Base-by-base conservation (phyloP, 2,797 vertebrate genomes). In the Tinamus major region DNA sequence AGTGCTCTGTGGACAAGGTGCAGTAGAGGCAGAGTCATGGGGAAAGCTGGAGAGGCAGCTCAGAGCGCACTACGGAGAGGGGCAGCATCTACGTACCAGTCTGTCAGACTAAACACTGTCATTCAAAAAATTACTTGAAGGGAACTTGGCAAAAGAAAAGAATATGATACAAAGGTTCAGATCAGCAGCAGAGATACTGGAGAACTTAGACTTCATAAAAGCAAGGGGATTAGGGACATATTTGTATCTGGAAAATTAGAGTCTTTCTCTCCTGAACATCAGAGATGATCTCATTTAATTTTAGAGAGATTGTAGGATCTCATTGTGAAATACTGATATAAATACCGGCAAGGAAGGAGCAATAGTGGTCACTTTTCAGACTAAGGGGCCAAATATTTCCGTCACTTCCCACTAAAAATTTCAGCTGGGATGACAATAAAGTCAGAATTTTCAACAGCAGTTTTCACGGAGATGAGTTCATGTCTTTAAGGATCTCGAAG, bases 251-350 rank as follows among this genome's bases (percentile, higher is more conserved):
- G 49, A 93, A 95, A 90, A 56, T 62, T 7, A 70, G 37, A 56
- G 65, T 21, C 27, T 9, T 56, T 83, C 81, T 89, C 61, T 90
- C n/a, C 42, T 69, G 62, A 39, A 42, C 31, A 46, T 44, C 82
- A 58, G n/a, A 77, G 58, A 64, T 81, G 77, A 58, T 82, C 75
- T 92, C 48, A 90, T 93, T 91, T 82, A 78, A 62, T 78, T 76
- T 91, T 33, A 39, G 6, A 35, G 29, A 79, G 86, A 6, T 68
- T 61, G 29, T 51, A 85, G 82, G 53, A 87, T 75, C 68, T 82
- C 10, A 71, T 65, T 89, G 56, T 82, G n/a, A 65, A 87, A 89
- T 72, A 33, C 9, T 55, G 64, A 61, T 39, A 62, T 18, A 89
- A 87, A 72, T 80, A 10, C 61, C 58, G 89, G 29, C 37, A 92